Base-by-base conservation (phyloP, 2,797 vertebrate species). In the Falco columbarius region DNA sequence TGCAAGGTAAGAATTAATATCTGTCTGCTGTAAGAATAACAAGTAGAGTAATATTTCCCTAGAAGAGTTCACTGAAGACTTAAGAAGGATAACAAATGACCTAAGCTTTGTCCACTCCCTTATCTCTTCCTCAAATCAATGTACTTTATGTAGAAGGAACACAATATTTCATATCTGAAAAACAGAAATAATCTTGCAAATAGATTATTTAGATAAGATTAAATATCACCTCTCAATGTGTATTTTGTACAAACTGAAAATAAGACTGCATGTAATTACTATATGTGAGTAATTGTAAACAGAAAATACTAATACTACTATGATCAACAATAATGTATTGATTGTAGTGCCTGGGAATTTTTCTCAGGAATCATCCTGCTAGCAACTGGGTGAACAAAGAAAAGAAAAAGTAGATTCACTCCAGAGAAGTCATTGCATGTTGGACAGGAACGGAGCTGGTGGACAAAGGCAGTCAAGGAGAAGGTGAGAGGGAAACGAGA, bases 1-100 rank as follows among this genome's bases (percentile, higher is more conserved):
- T 91, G 61, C 63, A 91, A 96, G 91, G 95, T 94, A 94, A 88
- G 82, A 91, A 86, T 94, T 87, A 91, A 68, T 94, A 93, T 84
- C 65, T 95, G 87, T 90, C 93, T 96, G 66, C 71, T 91, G 12
- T 88, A 93, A 96, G 62, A 96, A 88, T 88, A 96, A 81, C 65
- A 92, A 82, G 66, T 34, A 79, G 38, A 94, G 49, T 26, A 94
- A 72, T 63, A 90, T 93, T 90, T 88, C 58, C 79, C 79, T 68
- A 55, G 34, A 88, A 90, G 54, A 91, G 36, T 93, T 97, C 81
- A 90, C 79, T 68, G 75, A 90, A 93, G 89, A 83, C 61, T 94
- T 89, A 59, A 92, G 83, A 84, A 84, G 72, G n/a, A 89, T 63
- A 96, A 76, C 27, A 76, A 81, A 77, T 34, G 36, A 85, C 81